Evolutionary conservation across 2,888 invertebrate genomes (phyloP), one percentile per base, ranked within the genome.

Genomic region (Andricus quercusramuli): DNA sequence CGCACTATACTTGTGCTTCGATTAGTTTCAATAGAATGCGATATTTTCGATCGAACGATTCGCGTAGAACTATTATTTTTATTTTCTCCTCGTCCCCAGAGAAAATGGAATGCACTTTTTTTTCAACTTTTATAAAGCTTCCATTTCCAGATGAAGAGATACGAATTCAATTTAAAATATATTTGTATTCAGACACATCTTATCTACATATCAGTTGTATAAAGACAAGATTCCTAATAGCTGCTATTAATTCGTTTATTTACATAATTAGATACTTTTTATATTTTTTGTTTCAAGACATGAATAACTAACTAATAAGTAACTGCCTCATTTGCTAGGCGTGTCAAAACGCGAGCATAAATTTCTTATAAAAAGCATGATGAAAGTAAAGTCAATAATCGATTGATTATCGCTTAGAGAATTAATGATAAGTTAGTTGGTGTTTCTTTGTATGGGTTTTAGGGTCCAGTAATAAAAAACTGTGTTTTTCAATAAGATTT

Each of bases 31-130:
- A 56, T 70, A 70, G 11, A 29, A 56, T 64, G 47, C 29, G n/a
- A 59, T 67, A 67, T 81, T 82, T 82, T 74, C 74, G 74, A 65
- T 79, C 68, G 51, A 29, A 37, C 47, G 67, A 37, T 65, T 76
- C 78, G 56, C 25, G 11, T 22, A 13, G 11, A 25, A 66, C 22
- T 70, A 25, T 70, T 15, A n/a, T 62, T 59, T 25, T 70, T 70
- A 29, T 29, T 47, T 8, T 15, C 25, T 70, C 1, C 20, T 70
- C 29, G 11, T 47, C 25, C 29, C 29, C 25, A 8, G 17, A 17
- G 47, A 29, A 70, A 70, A 44, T 25, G 13, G 17, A 70, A 29
- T 47, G 9, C 29, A 2, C 44, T 47, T 44, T 41, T 41, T 47
- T 68, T n/a, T 1, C 3, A n/a, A 15, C 17, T 2, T n/a, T 4